Percentiles rank a stretch among this genome's conserved stretches.
Conservation (phyloP, 2,797 vertebrate species). For the Numenius phaeopus region DNA sequence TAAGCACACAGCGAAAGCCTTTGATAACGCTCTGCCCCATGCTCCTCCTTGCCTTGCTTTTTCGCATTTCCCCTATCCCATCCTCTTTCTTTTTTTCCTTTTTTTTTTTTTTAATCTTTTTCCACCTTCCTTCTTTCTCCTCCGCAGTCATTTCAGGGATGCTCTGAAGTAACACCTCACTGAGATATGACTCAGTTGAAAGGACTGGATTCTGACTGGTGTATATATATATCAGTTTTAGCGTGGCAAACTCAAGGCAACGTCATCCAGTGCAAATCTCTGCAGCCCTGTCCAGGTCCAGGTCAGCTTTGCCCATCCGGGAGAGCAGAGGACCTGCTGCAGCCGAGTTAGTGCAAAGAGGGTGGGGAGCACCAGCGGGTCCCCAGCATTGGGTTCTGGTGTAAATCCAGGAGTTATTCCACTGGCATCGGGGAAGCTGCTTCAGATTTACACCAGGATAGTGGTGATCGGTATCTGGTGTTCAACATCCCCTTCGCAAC, state of each 20-base stretch:
- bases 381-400: fast-evolving
- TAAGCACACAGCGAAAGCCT: constrained; percentile 21
- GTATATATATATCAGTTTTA: not conserved
- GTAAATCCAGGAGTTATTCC: not conserved
- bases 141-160: not conserved
- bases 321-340: not conserved
- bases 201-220: not conserved
- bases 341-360: not conserved
- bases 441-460: not conserved
- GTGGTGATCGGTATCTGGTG: not conserved
- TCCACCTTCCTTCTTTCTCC: not conserved
- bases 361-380: not conserved
- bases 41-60: not conserved
- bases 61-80: not conserved
- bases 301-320: not conserved
- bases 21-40: not conserved
- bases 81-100: not conserved
- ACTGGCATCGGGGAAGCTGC: not conserved
- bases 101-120: not conserved
- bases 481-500: not conserved
- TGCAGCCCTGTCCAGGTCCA: not conserved
- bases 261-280: not conserved
- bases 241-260: not conserved
- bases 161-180: not conserved
- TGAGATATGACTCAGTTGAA: fast-evolving